phyloP scores from a whole-genome alignment of 2,888 invertebrate genomes.

The Empis livida region DNA sequence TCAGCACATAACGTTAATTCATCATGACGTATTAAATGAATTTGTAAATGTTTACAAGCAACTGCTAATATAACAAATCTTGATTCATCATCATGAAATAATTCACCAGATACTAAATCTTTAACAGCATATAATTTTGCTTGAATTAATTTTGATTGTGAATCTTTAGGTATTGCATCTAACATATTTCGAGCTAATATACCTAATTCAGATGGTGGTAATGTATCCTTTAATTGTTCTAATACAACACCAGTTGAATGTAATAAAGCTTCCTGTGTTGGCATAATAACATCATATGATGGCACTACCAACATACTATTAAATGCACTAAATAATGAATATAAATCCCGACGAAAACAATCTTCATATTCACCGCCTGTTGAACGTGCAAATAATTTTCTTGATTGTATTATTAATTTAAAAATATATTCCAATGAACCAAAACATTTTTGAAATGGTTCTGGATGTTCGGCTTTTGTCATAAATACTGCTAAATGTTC shows the following conservation, averaged over 20 bases:
- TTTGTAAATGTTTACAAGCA: conserved; percentile 72
- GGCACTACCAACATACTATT: conserved; percentile 61
- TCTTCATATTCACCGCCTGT: conserved; percentile 84
- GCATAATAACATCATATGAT: conserved; percentile 58
- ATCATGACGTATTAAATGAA: conserved; percentile 67
- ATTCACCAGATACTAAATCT: conserved; percentile 59
- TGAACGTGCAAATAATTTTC: conserved; percentile 69
- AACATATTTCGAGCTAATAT: conserved; percentile 67
- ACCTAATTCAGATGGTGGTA: conserved; percentile 65
- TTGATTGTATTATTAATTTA: conserved; percentile 81
- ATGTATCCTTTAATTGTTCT: conserved; percentile 61
- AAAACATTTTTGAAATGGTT: conserved; percentile 81
- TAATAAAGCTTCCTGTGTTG: conserved; percentile 69
- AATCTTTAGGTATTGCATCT: conserved; percentile 47
- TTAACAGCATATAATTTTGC: conserved; percentile 74
- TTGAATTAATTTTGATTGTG: conserved; percentile 54
- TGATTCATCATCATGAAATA: conserved; percentile 67
- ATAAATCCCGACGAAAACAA: conserved; percentile 68
- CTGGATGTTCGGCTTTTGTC: conserved; percentile 73
- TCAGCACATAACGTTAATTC: conserved; percentile 75
- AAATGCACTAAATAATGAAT: conserved; percentile 65
- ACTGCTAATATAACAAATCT: conserved; percentile 70
- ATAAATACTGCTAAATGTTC: conserved; percentile 83
- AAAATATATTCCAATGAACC: conserved; percentile 85
- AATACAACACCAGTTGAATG: conserved; percentile 73